A percentile compares a stretch with the other conserved stretches of the same genome.
These are phyloP conservation scores for Scytalopus superciliaris DNA, from an alignment of 2,113 vertebrate species.

Conservation along the genomic window DNA sequence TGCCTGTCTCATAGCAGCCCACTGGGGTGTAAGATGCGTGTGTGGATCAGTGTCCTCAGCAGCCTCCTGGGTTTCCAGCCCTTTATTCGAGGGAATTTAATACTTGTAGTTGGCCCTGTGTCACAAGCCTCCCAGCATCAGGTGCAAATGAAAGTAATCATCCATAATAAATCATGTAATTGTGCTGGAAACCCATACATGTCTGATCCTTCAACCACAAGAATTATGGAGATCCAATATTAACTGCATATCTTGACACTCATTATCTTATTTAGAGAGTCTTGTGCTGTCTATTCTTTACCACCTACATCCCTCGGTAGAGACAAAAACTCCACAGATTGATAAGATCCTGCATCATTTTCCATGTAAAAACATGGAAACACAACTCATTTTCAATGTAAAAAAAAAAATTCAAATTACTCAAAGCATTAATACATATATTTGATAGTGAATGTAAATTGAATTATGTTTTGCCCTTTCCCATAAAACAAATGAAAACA, in stretches of 20 bases:
- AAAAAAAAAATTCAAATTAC: neutral
- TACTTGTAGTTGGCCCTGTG: neutral
- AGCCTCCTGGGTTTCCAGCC: neutral
- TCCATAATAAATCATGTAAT: neutral
- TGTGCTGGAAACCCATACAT: neutral
- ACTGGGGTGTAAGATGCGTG: neutral
- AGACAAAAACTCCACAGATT: neutral
- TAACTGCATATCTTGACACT: neutral
- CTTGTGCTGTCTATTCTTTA: neutral
- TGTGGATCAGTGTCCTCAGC: neutral
- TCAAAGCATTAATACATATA: neutral
- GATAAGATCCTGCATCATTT: neutral
- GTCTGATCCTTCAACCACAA: neutral
- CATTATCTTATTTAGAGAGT: neutral
- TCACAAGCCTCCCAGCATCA: neutral
- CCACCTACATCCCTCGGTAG: neutral
- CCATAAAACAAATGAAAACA: slow-evolving; percentile 6
- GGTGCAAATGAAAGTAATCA: slow-evolving; percentile 4
- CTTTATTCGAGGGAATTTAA: neutral
- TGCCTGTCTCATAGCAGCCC: neutral
- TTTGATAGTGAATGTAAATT: slow-evolving; percentile 59
- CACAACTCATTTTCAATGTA: neutral
- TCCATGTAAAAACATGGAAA: neutral
- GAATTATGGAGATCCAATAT: neutral
- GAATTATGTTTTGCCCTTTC: slow-evolving; percentile 56